Conservation (phyloP, 2,888 invertebrate genomes). For the Epicampocera succincta region DNA sequence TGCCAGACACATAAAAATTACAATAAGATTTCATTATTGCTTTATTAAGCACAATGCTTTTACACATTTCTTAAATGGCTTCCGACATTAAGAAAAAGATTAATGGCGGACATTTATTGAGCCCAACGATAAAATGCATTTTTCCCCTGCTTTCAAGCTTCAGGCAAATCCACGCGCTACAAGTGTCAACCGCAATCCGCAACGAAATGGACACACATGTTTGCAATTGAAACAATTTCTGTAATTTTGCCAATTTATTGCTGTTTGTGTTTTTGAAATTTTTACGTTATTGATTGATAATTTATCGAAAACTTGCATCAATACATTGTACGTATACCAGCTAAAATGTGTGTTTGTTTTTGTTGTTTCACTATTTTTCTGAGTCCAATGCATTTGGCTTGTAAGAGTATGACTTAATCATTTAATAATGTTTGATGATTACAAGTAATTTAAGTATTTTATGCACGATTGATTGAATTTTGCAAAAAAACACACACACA, state of each 20-base stretch:
- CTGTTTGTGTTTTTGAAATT: background rate
- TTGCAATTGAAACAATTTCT: conserved; percentile 33
- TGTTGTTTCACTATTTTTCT: conserved; percentile 20
- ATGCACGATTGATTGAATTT: conserved; percentile 56
- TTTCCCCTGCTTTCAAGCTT: conserved; percentile 20
- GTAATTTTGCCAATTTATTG: conserved; percentile 59
- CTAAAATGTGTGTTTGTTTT: conserved; percentile 1
- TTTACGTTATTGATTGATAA: conserved; percentile 65
- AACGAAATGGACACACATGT: background rate
- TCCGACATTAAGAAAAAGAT: conserved; percentile 56
- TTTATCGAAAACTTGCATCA: conserved; percentile 62
- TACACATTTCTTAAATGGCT: conserved; percentile 48
- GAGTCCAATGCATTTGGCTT: conserved; percentile 37
- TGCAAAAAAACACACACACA: conserved; percentile 33
- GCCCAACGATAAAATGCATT: background rate
- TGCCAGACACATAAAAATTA: conserved; percentile 53
- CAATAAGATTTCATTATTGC: conserved; percentile 25
- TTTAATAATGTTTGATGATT: conserved; percentile 62
- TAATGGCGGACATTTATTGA: conserved; percentile 42
- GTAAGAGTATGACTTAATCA: conserved; percentile 66
- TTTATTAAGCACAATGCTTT: background rate
- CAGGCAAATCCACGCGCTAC: conserved; percentile 37
- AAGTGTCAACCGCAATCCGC: conserved; percentile 19
- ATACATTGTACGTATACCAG: conserved; percentile 29
- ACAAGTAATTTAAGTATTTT: conserved; percentile 36